These are phyloP conservation scores for Camarhynchus parvulus DNA, from an alignment of 2,113 vertebrate species.

Conservation along the genomic window DNA sequence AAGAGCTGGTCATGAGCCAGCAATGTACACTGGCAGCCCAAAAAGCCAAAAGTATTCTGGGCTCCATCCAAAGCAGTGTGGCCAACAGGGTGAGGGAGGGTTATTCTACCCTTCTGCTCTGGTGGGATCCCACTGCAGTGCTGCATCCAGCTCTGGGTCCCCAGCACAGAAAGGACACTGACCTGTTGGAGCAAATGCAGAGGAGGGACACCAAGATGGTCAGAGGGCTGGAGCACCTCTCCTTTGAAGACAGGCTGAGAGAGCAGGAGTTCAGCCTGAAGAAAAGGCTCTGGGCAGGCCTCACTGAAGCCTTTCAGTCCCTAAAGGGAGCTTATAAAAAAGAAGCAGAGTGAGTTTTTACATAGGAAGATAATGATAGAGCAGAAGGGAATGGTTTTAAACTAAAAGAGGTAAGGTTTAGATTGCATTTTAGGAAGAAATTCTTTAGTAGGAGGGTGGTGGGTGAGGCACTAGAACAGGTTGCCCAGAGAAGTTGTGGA, in stretches of 20 bases:
- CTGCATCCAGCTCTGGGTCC: neutral
- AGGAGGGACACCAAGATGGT: neutral
- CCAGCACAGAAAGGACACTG: neutral
- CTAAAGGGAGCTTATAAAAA: neutral
- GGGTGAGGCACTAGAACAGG: neutral
- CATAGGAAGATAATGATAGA: neutral
- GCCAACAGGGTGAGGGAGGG: neutral
- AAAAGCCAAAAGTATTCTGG: neutral
- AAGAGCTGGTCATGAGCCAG: neutral
- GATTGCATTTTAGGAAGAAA: neutral
- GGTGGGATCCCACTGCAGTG: neutral
- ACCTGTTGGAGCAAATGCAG: accelerated
- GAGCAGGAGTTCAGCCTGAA: neutral
- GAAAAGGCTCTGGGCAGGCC: neutral
- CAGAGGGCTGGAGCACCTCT: neutral
- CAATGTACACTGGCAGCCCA: accelerated
- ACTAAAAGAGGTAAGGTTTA: neutral
- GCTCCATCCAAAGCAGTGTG: neutral
- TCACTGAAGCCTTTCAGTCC: neutral
- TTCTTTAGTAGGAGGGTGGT: neutral
- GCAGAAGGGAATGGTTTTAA: neutral
- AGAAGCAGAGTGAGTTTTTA: neutral
- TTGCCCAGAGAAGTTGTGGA: neutral
- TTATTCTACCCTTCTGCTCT: neutral
- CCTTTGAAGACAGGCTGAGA: neutral